These are phyloP conservation scores for Eueremaeus valkanovi DNA, from an alignment of 2,888 invertebrate genomes.

Conservation along the genomic window DNA sequence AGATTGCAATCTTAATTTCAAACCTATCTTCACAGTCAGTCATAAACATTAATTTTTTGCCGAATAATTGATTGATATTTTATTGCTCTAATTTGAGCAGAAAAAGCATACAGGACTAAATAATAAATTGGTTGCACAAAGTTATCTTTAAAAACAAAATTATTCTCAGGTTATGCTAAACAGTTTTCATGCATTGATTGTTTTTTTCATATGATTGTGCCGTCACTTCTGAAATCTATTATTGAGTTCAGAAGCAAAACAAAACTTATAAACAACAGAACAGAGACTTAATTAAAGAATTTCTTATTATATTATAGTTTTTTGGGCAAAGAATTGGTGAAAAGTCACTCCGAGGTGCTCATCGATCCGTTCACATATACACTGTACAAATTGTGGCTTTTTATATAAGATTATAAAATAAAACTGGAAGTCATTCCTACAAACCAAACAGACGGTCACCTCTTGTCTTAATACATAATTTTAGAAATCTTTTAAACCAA, in stretches of 20 bases:
- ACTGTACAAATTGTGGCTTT: neutral
- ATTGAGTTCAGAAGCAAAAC: constrained; percentile 20
- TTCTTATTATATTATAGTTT: constrained; percentile 18
- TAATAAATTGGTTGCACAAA: no score
- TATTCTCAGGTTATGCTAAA: constrained; percentile 4
- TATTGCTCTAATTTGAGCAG: neutral
- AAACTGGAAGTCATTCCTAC: neutral
- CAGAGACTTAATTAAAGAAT: constrained; percentile 21
- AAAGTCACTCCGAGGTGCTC: neutral
- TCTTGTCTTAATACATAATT: neutral
- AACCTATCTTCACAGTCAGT: no score
- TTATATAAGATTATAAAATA: neutral
- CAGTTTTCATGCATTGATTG: constrained; percentile 15
- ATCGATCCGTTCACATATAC: constrained; percentile 22
- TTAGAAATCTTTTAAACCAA: neutral
- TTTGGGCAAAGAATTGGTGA: neutral
- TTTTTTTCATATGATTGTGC: neutral
- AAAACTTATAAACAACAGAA: constrained; percentile 4
- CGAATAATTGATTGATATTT: neutral
- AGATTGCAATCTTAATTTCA: no score
- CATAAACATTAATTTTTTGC: no score
- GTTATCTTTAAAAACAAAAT: neutral
- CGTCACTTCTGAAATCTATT: constrained; percentile 3
- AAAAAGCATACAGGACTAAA: no score
- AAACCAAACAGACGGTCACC: neutral